phyloP scores from a whole-genome alignment of 2,797 vertebrate genomes.

The Anniella stebbinsi region DNA sequence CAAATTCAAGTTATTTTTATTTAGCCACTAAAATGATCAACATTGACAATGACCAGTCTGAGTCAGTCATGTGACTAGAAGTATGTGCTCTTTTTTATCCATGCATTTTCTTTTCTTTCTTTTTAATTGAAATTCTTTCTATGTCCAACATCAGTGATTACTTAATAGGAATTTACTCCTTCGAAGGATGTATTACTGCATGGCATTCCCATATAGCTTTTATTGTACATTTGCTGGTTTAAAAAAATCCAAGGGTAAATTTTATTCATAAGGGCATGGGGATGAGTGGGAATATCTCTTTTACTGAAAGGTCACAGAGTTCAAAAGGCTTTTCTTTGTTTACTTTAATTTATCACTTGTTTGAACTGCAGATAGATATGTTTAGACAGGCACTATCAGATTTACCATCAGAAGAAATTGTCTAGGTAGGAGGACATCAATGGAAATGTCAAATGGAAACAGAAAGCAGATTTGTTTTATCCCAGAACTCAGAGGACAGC shows the following conservation, averaged over 20 bases:
- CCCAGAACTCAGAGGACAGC: neutral
- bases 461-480: constrained; percentile 37
- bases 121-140: neutral
- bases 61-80: neutral
- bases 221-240: neutral
- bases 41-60: neutral
- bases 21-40: neutral
- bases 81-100: neutral
- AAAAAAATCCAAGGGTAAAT: constrained; percentile 2
- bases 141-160: neutral
- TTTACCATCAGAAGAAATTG: constrained; percentile 18
- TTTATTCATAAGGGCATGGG: constrained; percentile 8
- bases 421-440: rapidly evolving
- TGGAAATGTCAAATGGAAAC: constrained; percentile 33
- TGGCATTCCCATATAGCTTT: neutral
- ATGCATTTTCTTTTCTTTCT: neutral
- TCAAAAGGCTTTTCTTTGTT: constrained; percentile 47
- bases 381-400: constrained; percentile 19
- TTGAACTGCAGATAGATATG: constrained; percentile 40
- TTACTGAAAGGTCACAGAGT: constrained; percentile 14
- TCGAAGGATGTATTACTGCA: neutral
- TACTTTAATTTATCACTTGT: constrained; percentile 19
- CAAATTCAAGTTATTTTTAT: neutral
- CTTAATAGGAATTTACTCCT: neutral
- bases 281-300: neutral